Base-by-base conservation (phyloP, 2,888 invertebrate species). In the Therioaphis trifolii region DNA sequence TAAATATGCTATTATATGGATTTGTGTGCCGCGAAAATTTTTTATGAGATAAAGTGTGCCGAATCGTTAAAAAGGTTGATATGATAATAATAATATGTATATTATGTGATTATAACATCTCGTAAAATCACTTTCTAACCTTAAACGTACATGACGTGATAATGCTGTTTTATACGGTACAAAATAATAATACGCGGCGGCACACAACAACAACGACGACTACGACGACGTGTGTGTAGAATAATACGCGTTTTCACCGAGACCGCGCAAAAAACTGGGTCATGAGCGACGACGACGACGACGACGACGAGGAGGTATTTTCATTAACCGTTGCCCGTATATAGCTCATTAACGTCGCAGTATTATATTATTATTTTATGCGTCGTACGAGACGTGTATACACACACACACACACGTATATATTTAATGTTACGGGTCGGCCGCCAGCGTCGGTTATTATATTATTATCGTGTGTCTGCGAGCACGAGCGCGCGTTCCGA, bases 201-300 rank as follows among this genome's bases (percentile, higher is more conserved):
- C n/a, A n/a, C n/a, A n/a, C n/a, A n/a, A n/a, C n/a, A n/a, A n/a
- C n/a, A n/a, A n/a, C n/a, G n/a, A n/a, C n/a, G n/a, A n/a, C n/a
- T n/a, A n/a, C n/a, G n/a, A n/a, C n/a, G n/a, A n/a, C n/a, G n/a
- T n/a, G n/a, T n/a, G n/a, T n/a, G n/a, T n/a, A n/a, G n/a, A n/a
- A n/a, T n/a, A n/a, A n/a, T n/a, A n/a, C 27, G 43, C 61, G 75
- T 76, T 76, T 76, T 76, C 75, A 46, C 75, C 75, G 52, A n/a
- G n/a, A n/a, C n/a, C 12, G n/a, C 46, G 24, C 43, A 58, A 61
- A n/a, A 75, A 76, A 61, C 58, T 76, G 75, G 75, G 75, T 76
- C 75, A 61, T 46, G 75, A 61, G 35, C 75, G 43, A 61, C 75
- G 61, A 18, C 24, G 24, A n/a, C n/a, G n/a, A n/a, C n/a, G n/a